A percentile compares a stretch with the other conserved stretches of the same genome.
phyloP scores from a whole-genome alignment of 2,797 vertebrate species.

The Sorex maritimensis region DNA sequence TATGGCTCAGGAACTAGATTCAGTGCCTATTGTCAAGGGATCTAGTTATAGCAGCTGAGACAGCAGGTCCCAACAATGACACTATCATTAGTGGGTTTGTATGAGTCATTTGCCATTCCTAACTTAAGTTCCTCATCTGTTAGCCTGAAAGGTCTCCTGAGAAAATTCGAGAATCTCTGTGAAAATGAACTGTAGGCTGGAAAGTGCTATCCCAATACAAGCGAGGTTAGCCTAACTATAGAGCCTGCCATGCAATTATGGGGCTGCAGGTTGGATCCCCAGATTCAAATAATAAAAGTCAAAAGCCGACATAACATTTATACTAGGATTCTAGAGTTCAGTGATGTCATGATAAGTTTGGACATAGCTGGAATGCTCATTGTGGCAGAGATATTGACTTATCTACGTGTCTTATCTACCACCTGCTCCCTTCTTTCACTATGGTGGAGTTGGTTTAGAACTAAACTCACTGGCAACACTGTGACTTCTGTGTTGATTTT shows the following conservation, averaged over 20 bases:
- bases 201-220: not conserved
- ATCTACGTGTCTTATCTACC: not conserved
- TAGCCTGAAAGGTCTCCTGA: not conserved
- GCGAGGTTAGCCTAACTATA: no score
- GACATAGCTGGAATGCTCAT: not conserved
- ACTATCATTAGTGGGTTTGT: slow-evolving; percentile 29
- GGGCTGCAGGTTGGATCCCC: no score
- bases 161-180: not conserved
- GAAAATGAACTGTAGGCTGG: not conserved
- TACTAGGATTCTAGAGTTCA: not conserved
- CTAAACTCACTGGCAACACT: not conserved
- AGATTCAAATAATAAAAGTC: not conserved
- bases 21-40: not conserved
- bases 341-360: not conserved
- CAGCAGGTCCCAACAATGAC: not conserved
- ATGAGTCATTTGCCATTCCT: not conserved
- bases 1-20: not conserved
- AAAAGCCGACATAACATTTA: not conserved
- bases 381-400: not conserved
- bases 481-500: not conserved
- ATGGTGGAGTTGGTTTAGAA: not conserved
- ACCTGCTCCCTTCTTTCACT: not conserved
- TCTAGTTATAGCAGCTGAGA: not conserved
- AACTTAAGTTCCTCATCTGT: not conserved
- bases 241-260: no score